Base-by-base conservation (phyloP, 2,797 vertebrate species). In the Morelia viridis region DNA sequence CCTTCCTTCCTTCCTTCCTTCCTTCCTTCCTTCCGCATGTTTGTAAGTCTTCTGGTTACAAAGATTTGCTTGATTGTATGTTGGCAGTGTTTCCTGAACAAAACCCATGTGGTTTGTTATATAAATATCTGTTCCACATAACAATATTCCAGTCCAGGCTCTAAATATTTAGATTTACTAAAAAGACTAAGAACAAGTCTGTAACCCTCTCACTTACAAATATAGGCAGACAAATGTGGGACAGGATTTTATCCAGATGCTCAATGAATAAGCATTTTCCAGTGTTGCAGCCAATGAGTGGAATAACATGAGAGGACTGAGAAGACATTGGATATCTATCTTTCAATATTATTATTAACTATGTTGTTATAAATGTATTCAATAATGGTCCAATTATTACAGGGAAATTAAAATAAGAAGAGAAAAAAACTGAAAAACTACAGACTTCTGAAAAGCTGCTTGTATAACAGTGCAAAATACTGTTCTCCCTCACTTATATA, bases 31-130 rank as follows among this genome's bases (percentile, higher is more conserved):
- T 64, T 28, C 10, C 62, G 24, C 15, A 87, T 76, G 35, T 41
- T 91, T 41, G 84, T 87, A 60, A 53, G 19, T 50, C 60, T 90
- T 91, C 35, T 35, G 61, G 17, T 89, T 86, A 35, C 12, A 92
- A 85, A 89, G 28, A 68, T 60, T 41, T 57, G 15, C 10, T 68
- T 68, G n/a, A 87, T 41, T 87, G 17, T 85, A 26, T 61, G 35
- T 22, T 61, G 71, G 35, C 7, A 41, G 53, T 15, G 68, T 80
- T 31, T 87, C 85, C 84, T 22, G 56, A 86, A 58, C 56, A 58
- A 31, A 86, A 31, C 28, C 56, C 50, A n/a, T 58, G 28, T 19
- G 85, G 56, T 31, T 86, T 58, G n/a, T 58, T 86, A 86, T 86
- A 19, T 58, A 86, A 86, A 56, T 86, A 58, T 87, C 85, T 90